Conservation (phyloP, 2,888 invertebrate species). For the Sminthurides aquaticus region DNA sequence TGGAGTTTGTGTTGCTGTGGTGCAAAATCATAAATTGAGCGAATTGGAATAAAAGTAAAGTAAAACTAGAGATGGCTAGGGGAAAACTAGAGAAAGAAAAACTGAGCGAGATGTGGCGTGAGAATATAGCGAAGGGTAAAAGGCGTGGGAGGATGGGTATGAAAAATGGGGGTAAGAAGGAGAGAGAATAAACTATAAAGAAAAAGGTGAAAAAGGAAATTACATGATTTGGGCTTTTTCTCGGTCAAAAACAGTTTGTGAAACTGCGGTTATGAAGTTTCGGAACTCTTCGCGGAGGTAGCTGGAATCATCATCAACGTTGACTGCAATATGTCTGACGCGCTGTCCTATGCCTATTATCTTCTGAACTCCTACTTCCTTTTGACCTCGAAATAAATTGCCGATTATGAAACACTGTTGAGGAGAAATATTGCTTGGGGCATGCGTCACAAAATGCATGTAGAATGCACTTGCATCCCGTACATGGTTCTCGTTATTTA, state of each 20-base stretch:
- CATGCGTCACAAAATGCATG: conserved; percentile 42
- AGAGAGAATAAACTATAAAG: not conserved
- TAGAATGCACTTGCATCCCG: conserved; percentile 36
- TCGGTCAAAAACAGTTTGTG: conserved; percentile 37
- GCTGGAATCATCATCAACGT: conserved; percentile 40
- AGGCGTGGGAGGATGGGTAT: too few relatives aligned
- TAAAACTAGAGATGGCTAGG: too few relatives aligned
- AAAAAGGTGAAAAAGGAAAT: not conserved
- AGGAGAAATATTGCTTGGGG: conserved; percentile 28
- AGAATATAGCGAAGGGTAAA: too few relatives aligned
- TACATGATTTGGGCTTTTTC: conserved; percentile 29
- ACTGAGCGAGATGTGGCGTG: too few relatives aligned
- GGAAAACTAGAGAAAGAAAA: too few relatives aligned
- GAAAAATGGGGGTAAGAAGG: not conserved
- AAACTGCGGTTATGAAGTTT: conserved; percentile 31
- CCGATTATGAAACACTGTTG: conserved; percentile 38
- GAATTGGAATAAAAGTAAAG: not conserved
- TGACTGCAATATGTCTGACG: conserved; percentile 39
- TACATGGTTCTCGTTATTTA: conserved; percentile 34
- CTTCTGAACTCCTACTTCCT: conserved; percentile 35
- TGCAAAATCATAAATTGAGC: too few relatives aligned
- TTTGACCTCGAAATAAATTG: conserved; percentile 36
- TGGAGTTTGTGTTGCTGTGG: not conserved
- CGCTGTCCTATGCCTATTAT: conserved; percentile 37
- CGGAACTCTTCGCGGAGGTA: conserved; percentile 37